Percentiles rank a stretch among this genome's conserved stretches.
These are phyloP conservation scores for Clarias gariepinus DNA, from an alignment of 2,113 vertebrate genomes.

Conservation along the genomic window DNA sequence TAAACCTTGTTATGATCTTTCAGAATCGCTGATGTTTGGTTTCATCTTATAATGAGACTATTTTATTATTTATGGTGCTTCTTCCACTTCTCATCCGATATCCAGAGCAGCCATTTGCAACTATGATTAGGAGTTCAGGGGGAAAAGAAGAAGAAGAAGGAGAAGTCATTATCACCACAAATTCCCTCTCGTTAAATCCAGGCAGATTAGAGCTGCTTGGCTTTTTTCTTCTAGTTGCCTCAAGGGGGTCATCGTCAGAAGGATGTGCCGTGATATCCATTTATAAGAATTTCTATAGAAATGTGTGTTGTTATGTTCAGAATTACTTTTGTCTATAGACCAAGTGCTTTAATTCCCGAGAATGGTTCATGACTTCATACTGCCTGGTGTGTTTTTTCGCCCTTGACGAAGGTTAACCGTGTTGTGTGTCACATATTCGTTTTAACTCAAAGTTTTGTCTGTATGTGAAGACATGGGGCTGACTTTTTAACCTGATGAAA, in stretches of 20 bases:
- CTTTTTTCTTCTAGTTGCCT: neutral
- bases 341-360: neutral
- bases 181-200: neutral
- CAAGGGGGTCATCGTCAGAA: neutral
- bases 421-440: neutral
- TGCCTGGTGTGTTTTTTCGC: neutral
- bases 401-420: neutral
- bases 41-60: neutral
- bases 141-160: too few species aligned
- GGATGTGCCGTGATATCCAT: too few species aligned
- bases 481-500: neutral
- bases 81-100: neutral
- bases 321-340: neutral
- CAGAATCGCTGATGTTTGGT: neutral
- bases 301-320: neutral
- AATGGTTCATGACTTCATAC: neutral
- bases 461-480: neutral
- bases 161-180: neutral
- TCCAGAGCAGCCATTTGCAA: neutral
- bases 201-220: neutral
- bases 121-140: neutral
- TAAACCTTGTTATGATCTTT: neutral
- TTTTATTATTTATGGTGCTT: conserved; percentile 21
- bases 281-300: neutral
- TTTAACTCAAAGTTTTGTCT: neutral